Evolutionary conservation across 1,140 invertebrate species (phyloP).

Genomic region (Saxidomus purpurata): DNA sequence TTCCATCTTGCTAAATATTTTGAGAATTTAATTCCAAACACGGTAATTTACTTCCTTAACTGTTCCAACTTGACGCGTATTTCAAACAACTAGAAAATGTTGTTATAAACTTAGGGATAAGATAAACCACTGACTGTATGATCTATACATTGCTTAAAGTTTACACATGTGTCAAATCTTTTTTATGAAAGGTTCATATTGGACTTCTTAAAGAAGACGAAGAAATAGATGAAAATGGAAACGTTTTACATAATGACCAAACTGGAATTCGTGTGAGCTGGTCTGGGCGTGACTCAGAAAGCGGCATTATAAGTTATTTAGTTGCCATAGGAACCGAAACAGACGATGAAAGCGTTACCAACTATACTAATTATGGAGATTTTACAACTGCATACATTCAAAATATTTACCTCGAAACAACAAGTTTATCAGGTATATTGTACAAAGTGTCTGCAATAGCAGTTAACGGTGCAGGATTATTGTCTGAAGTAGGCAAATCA

Average conservation of each 20-base stretch:
- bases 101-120: too few relatives aligned
- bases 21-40: too few relatives aligned
- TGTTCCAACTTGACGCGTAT: too few relatives aligned
- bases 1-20: too few relatives aligned
- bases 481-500: conserved; percentile 43
- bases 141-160: too few relatives aligned
- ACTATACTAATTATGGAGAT: conserved; percentile 4
- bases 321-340: conserved; percentile 67
- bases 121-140: too few relatives aligned
- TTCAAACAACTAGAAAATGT: too few relatives aligned
- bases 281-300: conserved; percentile 68
- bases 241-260: conserved; percentile 68
- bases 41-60: too few relatives aligned
- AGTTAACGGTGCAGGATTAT: conserved; percentile 66
- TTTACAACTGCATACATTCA: conserved; percentile 11
- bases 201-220: conserved; percentile 71
- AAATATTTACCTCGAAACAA: conserved; percentile 25
- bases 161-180: too few relatives aligned
- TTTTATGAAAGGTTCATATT: conserved; percentile 58
- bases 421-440: not conserved
- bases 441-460: conserved; percentile 66
- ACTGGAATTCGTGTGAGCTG: conserved; percentile 69
- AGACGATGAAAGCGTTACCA: not conserved
- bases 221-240: conserved; percentile 65
- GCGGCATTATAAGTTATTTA: conserved; percentile 52